Evolutionary conservation across 2,888 invertebrate species (phyloP).

Genomic region (Hypomecis punctinalis): DNA sequence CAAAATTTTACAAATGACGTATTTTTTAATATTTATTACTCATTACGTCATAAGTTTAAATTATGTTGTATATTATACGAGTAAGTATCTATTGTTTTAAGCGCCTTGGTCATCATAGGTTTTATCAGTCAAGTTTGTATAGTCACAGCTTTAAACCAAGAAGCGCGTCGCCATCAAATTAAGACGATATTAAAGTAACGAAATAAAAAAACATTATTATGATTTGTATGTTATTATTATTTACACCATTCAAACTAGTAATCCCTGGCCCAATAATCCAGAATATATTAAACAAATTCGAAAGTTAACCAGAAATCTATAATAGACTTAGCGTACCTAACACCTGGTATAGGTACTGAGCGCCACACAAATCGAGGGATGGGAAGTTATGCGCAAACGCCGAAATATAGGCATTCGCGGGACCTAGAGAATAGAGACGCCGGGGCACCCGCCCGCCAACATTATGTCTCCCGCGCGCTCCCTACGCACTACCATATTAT

Average conservation of each 20-base stretch:
- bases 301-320: too few species aligned
- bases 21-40: slow-evolving; percentile 42
- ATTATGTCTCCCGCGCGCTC: too few species aligned
- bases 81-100: slow-evolving; percentile 34
- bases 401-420: too few species aligned
- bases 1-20: slow-evolving; percentile 67
- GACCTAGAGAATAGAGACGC: too few species aligned
- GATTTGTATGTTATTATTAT: not conserved
- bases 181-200: slow-evolving; percentile 37
- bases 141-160: slow-evolving; percentile 27
- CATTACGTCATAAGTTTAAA: slow-evolving; percentile 45
- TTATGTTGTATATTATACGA: slow-evolving; percentile 42
- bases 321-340: too few species aligned
- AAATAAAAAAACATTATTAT: slow-evolving; percentile 20
- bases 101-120: slow-evolving; percentile 23
- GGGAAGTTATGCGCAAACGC: too few species aligned
- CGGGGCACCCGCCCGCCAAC: too few species aligned
- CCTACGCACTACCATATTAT: too few species aligned
- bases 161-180: slow-evolving; percentile 25
- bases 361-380: too few species aligned
- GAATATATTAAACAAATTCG: not conserved
- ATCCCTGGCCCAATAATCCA: not conserved
- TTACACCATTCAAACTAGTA: not conserved
- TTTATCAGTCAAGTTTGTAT: slow-evolving; percentile 26
- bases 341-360: not conserved